Conservation (phyloP, 2,113 vertebrate genomes). For the Mugil cephalus region DNA sequence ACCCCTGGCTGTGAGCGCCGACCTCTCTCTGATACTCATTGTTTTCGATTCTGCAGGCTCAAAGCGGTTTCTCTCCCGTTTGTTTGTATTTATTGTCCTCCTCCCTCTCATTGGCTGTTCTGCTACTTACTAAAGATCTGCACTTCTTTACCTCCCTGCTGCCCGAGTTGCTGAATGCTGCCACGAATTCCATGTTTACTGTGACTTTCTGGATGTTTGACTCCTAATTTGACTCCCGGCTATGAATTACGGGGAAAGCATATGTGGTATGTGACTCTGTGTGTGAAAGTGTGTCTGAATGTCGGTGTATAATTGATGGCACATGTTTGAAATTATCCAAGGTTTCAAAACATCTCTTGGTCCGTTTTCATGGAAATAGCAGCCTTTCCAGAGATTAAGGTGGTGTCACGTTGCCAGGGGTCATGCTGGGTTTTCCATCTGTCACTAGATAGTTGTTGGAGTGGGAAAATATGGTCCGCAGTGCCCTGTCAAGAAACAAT, state of each 20-base stretch:
- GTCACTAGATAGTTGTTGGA: slow-evolving; percentile 9
- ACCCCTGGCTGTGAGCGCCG: slow-evolving; percentile 10
- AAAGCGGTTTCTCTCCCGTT: slow-evolving; percentile 41
- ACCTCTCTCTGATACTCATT: slow-evolving; percentile 34
- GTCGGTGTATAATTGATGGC: slow-evolving; percentile 59
- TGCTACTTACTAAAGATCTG: slow-evolving; percentile 34
- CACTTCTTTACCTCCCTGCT: slow-evolving; percentile 45
- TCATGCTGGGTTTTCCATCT: slow-evolving; percentile 50
- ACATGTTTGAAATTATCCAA: slow-evolving; percentile 66
- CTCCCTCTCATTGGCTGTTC: slow-evolving; percentile 11
- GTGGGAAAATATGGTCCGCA: slow-evolving; percentile 30
- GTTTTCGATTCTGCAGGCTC: slow-evolving; percentile 48
- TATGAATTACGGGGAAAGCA: slow-evolving; percentile 59
- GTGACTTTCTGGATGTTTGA: slow-evolving; percentile 47
- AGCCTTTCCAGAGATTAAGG: slow-evolving; percentile 48
- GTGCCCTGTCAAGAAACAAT: slow-evolving; percentile 45
- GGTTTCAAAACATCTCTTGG: slow-evolving; percentile 67
- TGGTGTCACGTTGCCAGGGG: slow-evolving; percentile 46
- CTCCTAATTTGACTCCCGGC: slow-evolving; percentile 56
- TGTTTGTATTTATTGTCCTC: slow-evolving; percentile 31
- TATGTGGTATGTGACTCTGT: slow-evolving; percentile 59
- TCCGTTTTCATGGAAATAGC: slow-evolving; percentile 62
- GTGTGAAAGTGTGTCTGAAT: slow-evolving; percentile 47
- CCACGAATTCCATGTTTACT: slow-evolving; percentile 26
- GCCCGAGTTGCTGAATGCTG: background rate